Conservation (phyloP, 2,113 vertebrate genomes). For the Neolamprologus modestus region DNA sequence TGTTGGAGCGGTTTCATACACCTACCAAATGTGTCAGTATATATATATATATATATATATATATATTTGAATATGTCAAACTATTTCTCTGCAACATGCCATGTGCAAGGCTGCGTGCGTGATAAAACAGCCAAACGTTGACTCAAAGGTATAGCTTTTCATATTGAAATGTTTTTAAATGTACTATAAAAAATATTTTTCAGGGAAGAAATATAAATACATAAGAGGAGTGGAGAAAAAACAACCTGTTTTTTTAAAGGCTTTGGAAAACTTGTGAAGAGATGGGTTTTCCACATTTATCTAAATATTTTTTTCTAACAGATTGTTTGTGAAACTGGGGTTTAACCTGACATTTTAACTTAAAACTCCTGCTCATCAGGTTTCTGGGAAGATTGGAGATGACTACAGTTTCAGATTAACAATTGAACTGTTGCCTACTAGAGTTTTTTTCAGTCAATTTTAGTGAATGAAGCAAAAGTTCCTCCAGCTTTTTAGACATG, state of each 20-base stretch:
- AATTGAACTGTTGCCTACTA: background rate
- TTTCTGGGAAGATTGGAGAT: background rate
- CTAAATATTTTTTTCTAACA: background rate
- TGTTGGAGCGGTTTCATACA: slow-evolving; percentile 30
- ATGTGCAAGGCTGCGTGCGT: background rate
- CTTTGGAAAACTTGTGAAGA: background rate
- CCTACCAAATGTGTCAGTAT: slow-evolving; percentile 31
- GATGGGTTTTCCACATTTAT: background rate
- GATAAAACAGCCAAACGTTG: slow-evolving; percentile 11
- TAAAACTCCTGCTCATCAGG: background rate
- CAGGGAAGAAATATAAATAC: background rate
- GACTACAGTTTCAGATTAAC: background rate
- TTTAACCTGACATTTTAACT: background rate
- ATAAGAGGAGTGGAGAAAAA: background rate
- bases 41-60: background rate
- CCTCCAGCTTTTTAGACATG: background rate
- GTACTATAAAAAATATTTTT: background rate
- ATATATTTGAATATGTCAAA: slow-evolving; percentile 19
- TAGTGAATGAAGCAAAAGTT: background rate
- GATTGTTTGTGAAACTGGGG: background rate
- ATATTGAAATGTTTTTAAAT: slow-evolving; percentile 36
- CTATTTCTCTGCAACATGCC: slow-evolving; percentile 11
- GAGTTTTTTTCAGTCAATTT: background rate
- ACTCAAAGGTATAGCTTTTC: slow-evolving; percentile 9
- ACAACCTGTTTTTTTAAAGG: background rate